Evolutionary conservation across 2,113 vertebrate genomes (phyloP).

Genomic region (Electrona antarctica): DNA sequence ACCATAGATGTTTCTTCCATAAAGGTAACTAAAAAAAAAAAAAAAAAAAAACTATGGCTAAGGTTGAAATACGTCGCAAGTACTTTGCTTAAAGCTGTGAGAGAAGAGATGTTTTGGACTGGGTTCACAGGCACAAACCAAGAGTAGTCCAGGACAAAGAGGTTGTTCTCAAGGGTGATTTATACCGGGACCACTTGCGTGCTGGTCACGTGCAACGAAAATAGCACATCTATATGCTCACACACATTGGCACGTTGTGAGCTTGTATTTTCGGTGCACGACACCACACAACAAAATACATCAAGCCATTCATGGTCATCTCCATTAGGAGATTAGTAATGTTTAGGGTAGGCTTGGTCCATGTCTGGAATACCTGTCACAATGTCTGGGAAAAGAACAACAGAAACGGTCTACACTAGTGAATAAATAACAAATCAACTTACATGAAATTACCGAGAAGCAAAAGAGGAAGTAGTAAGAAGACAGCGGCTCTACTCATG

Average conservation of each 20-base stretch:
- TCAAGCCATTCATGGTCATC: background rate
- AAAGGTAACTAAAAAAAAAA: conserved; percentile 40
- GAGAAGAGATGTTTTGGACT: conserved; percentile 19
- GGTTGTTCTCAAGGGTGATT: background rate
- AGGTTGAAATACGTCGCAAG: conserved; percentile 11
- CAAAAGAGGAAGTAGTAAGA: conserved; percentile 22
- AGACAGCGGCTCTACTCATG: conserved; percentile 60
- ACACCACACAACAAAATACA: too few species aligned
- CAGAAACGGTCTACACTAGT: conserved; percentile 49
- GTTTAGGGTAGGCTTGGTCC: conserved; percentile 1
- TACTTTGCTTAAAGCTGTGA: conserved; percentile 58
- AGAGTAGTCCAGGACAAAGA: background rate
- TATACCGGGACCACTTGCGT: too few species aligned
- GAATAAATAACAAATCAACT: conserved; percentile 77
- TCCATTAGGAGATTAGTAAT: background rate
- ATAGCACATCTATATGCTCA: too few species aligned
- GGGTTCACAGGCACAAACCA: conserved; percentile 18
- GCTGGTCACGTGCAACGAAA: too few species aligned
- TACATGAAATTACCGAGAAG: conserved; percentile 49
- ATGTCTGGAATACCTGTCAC: conserved; percentile 39
- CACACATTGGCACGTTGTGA: too few species aligned
- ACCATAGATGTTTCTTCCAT: conserved; percentile 50
- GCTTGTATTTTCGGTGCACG: too few species aligned
- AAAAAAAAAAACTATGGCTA: conserved; percentile 33
- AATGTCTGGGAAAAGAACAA: conserved; percentile 26